Evolutionary conservation across 2,888 invertebrate species (phyloP), one percentile per base, ranked within the genome.

Genomic region (Lasioglossum lativentre): DNA sequence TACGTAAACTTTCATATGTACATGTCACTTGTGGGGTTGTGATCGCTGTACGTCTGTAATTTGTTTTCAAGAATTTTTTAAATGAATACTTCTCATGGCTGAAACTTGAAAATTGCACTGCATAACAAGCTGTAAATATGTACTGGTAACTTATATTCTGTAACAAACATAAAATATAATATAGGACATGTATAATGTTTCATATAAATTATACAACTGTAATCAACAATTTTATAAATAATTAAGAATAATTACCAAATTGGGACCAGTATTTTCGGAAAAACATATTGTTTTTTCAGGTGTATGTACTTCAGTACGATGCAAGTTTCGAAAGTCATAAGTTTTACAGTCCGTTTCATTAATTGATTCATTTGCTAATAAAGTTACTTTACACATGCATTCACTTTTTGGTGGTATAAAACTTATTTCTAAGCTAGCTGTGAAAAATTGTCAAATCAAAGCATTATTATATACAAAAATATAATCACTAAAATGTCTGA

Each of bases 81-180:
- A 30, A 23, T 19, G n/a, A 3, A 4, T 42, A 59, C 42, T n/a
- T n/a, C 59, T 8, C 12, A 19, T 42, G n/a, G 59, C 4, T 23
- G 19, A 23, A 34, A 0, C 6, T 40, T 56, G n/a, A 56, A 71
- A 84, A 75, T 34, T 63, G 30, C 12, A 84, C 3, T 14, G 42
- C 30, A 42, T 86, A 86, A 47, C 86, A 86, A 34, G 76, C 86
- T 10, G 84, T 84, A 78, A 84, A 86, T 77, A 80, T 40, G 56
- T 84, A 84, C 72, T 47, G 71, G 19, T 84, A 34, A 23, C 6
- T 4, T 30, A 66, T n/a, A 8, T n/a, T 84, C 86, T 84, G 38
- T 4, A 73, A 75, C 6, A 71, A 75, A 63, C 3, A 27, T 5
- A 27, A 42, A 34, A 42, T 14, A 23, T 34, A 14, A 68, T 68